Conservation (phyloP, 2,888 invertebrate genomes). For the Brassicogethes aeneus region DNA sequence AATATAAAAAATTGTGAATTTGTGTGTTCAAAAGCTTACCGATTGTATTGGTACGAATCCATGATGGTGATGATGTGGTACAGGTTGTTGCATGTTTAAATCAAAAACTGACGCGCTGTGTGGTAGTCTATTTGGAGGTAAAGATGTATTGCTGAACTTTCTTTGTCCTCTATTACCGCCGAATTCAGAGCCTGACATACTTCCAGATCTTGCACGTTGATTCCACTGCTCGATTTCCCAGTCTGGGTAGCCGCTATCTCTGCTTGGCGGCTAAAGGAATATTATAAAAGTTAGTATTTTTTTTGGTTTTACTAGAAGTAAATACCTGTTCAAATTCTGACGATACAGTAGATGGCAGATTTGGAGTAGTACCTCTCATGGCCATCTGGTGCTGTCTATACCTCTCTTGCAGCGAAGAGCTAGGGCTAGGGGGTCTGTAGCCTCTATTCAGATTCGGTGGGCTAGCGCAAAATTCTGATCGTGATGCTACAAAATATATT, state of each 20-base stretch:
- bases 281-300: constrained; percentile 2
- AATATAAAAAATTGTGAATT: constrained; percentile 1
- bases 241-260: constrained; percentile 41
- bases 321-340: constrained; percentile 33
- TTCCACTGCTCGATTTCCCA: constrained; percentile 39
- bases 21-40: too few relatives aligned
- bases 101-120: constrained; percentile 49
- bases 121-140: constrained; percentile 27
- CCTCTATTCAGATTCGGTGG: constrained; percentile 24
- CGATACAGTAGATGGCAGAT: constrained; percentile 33
- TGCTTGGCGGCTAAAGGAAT: constrained; percentile 34
- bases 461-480: constrained; percentile 28
- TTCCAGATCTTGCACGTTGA: constrained; percentile 32
- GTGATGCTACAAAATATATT: constrained; percentile 21
- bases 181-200: constrained; percentile 36
- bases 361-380: constrained; percentile 41
- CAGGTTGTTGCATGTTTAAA: constrained; percentile 34
- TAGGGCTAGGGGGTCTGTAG: constrained; percentile 29
- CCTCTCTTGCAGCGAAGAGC: constrained; percentile 45
- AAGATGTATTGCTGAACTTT: constrained; percentile 34
- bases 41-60: constrained; percentile 48
- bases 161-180: constrained; percentile 24
- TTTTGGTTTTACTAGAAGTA: too few relatives aligned
- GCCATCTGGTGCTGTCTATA: constrained; percentile 50
- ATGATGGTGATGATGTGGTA: constrained; percentile 32